A percentile compares a stretch with the other conserved stretches of the same genome.
phyloP scores from a whole-genome alignment of 2,888 invertebrate genomes.

The Melieria omissa region DNA sequence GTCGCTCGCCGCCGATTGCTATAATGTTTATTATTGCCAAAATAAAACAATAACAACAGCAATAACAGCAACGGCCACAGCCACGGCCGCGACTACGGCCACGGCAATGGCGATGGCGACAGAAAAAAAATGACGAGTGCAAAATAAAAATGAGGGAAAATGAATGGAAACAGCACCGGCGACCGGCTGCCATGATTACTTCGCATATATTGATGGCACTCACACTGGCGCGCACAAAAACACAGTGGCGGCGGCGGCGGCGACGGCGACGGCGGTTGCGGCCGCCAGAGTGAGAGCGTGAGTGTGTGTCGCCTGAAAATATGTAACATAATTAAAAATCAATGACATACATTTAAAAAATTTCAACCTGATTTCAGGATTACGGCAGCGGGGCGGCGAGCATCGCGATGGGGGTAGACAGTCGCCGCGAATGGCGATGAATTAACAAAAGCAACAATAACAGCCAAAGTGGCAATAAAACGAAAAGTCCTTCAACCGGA shows the following conservation, averaged over 20 bases:
- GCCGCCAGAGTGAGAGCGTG: not conserved
- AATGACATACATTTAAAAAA: slow-evolving; percentile 60
- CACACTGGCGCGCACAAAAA: not conserved
- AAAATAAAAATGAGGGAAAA: slow-evolving; percentile 24
- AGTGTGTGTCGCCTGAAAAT: slow-evolving; percentile 25
- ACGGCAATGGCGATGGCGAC: slow-evolving; percentile 8
- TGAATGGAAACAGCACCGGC: slow-evolving; percentile 21
- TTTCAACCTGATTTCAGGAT: slow-evolving; percentile 33
- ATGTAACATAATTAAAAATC: slow-evolving; percentile 61
- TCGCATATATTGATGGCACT: slow-evolving; percentile 22
- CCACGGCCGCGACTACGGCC: slow-evolving; percentile 3
- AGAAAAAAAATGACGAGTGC: slow-evolving; percentile 1
- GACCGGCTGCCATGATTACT: slow-evolving; percentile 26
- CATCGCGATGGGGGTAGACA: not conserved
- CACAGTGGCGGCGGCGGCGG: not conserved
- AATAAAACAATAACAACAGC: slow-evolving; percentile 32
- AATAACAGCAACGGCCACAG: slow-evolving; percentile 10
- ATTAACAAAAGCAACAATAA: slow-evolving; percentile 14
- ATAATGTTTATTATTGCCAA: slow-evolving; percentile 38
- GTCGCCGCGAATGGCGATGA: not conserved
- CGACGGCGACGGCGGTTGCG: not conserved
- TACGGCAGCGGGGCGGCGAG: not conserved
- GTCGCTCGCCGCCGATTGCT: slow-evolving; percentile 19
- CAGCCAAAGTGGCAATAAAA: not conserved
- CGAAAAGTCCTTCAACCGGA: slow-evolving; percentile 12